Evolutionary conservation across 2,888 invertebrate species (phyloP).

Genomic region (Lithosia quadra): DNA sequence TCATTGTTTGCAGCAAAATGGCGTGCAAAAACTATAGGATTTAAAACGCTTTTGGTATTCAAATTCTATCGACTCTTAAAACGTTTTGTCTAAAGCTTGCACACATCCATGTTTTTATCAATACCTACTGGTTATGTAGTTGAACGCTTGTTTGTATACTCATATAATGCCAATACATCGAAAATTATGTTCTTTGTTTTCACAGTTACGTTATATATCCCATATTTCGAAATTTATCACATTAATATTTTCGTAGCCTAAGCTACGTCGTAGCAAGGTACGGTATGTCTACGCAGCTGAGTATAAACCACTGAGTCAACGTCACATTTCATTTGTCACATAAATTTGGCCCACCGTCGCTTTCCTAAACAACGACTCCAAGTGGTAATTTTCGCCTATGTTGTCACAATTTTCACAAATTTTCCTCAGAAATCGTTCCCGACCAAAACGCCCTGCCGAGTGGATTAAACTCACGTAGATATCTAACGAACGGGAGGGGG

Average conservation of each 20-base stretch:
- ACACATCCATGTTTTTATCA: slow-evolving; percentile 56
- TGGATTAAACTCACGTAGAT: slow-evolving; percentile 86
- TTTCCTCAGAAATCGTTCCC: slow-evolving; percentile 78
- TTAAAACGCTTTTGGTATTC: slow-evolving; percentile 70
- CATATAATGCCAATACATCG: slow-evolving; percentile 19
- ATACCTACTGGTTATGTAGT: slow-evolving; percentile 54
- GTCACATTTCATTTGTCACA: slow-evolving; percentile 72
- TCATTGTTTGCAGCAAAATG: slow-evolving; percentile 74
- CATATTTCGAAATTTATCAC: slow-evolving; percentile 42
- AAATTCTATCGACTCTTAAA: slow-evolving; percentile 77
- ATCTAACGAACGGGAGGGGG: slow-evolving; percentile 81
- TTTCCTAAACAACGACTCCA: slow-evolving; percentile 78
- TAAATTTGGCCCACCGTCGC: slow-evolving; percentile 68
- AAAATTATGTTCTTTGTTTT: neutral
- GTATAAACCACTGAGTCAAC: slow-evolving; percentile 61
- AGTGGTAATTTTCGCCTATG: slow-evolving; percentile 83
- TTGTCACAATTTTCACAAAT: slow-evolving; percentile 86
- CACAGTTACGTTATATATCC: neutral
- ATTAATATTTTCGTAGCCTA: slow-evolving; percentile 49
- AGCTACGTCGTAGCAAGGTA: slow-evolving; percentile 47
- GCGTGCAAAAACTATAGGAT: slow-evolving; percentile 67
- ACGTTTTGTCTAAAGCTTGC: slow-evolving; percentile 64
- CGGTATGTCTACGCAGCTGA: slow-evolving; percentile 45
- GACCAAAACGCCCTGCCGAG: slow-evolving; percentile 70
- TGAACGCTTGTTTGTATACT: slow-evolving; percentile 25